These are phyloP conservation scores for Pygoscelis adeliae DNA, from an alignment of 2,113 vertebrate genomes.

Conservation along the genomic window DNA sequence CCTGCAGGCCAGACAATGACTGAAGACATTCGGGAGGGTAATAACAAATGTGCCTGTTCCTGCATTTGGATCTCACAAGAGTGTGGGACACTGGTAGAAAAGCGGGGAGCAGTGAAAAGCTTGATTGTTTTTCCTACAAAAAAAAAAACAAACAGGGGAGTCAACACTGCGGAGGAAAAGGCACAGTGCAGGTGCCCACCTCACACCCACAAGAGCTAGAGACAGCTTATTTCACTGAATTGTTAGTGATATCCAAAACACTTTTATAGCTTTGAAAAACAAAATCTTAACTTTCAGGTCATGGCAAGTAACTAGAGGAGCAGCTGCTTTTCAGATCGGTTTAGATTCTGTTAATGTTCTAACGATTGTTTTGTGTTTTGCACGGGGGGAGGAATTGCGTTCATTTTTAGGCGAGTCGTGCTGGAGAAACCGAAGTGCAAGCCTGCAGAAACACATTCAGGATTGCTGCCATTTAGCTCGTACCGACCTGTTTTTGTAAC, in stretches of 20 bases:
- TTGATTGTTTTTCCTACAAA: neutral
- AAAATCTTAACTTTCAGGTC: neutral
- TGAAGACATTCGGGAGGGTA: neutral
- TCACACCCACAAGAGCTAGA: neutral
- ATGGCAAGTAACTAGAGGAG: neutral
- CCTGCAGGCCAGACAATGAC: neutral
- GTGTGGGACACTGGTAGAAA: neutral
- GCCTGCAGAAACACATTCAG: neutral
- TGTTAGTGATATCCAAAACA: neutral
- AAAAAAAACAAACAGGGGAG: neutral
- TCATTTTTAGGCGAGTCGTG: neutral
- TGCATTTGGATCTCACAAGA: neutral
- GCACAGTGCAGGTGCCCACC: accelerated
- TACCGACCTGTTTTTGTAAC: neutral
- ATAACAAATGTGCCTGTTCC: neutral
- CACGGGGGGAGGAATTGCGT: accelerated
- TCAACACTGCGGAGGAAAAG: neutral
- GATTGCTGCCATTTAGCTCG: neutral
- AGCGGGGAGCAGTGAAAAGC: neutral
- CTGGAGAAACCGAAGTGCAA: neutral
- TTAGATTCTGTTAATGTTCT: neutral
- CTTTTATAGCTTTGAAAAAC: neutral
- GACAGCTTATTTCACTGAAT: neutral
- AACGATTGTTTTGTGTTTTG: neutral
- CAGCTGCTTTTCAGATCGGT: neutral